Evolutionary conservation across 2,113 vertebrate species (phyloP), one percentile per base, ranked within the genome.

Genomic region (Oryzias curvinotus): DNA sequence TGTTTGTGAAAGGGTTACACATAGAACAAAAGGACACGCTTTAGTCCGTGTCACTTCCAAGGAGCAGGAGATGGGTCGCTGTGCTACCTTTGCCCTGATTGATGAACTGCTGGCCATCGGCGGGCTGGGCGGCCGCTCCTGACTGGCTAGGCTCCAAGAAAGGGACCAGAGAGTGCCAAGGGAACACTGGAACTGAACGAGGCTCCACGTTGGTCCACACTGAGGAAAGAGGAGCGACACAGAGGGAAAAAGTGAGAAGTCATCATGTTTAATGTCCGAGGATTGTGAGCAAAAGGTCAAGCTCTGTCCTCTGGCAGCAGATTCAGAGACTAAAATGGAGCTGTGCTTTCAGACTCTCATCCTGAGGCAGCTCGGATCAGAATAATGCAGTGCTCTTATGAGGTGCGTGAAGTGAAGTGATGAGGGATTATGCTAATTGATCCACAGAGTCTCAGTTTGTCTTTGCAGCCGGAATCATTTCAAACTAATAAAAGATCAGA

Each of bases 191-290:
- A 74, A 97, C 94, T 0, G 95, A 95, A 13, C 95, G 92, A 52
- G 95, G 95, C 87, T 97, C 95, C 88, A 97, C 95, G 18, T 96
- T 96, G 59, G 95, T 97, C 95, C 95, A 97, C 69, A 97, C 95
- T 97, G 91, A 56, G 70, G 62, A 66, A 85, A 81, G 42, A 70
- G 17, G 74, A 75, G 23, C 59, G 21, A 51, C 41, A 52, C 52
- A 28, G n/a, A 77, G 68, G 45, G 44, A 49, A 48, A 68, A 75
- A 75, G 65, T 60, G 54, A 80, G 71, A 77, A 56, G 66, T 73
- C 64, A 77, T 68, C 28, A 51, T 69, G 80, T 77, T 78, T 56
- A 52, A 63, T 62, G 50, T 57, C 66, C 7, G 13, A 17, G 65
- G 53, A 7, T 63, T 49, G 57, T 23, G 58, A 62, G 72, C 55